phyloP scores from a whole-genome alignment of 1,140 invertebrate species.

The Hyposmocoma kahamanoa region DNA sequence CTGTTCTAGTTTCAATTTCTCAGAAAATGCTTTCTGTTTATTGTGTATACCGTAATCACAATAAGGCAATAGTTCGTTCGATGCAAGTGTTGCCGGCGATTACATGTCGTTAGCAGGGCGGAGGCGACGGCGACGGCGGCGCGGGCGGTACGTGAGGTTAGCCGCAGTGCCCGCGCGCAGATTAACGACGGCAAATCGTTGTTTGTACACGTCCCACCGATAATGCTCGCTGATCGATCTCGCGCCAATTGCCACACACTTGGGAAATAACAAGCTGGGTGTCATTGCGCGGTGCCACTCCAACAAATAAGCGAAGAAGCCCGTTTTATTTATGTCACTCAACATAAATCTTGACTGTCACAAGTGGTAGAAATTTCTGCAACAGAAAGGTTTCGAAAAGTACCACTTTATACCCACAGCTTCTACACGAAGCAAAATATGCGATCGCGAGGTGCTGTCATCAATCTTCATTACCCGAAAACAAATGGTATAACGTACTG shows the following conservation, averaged over 20 bases:
- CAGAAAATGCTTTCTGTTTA: too few species aligned
- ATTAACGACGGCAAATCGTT: conserved; percentile 67
- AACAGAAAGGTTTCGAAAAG: not conserved
- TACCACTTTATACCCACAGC: not conserved
- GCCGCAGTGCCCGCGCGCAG: conserved; percentile 33
- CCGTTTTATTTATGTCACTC: too few species aligned
- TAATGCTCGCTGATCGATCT: conserved; percentile 59
- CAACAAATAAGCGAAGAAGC: not conserved
- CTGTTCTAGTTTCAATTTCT: too few species aligned
- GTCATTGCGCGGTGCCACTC: conserved; percentile 16
- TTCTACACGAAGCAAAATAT: not conserved
- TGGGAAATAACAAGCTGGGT: conserved; percentile 57
- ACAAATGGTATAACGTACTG: conserved; percentile 11
- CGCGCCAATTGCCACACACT: conserved; percentile 57
- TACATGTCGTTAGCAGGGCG: conserved; percentile 50
- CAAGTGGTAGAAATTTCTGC: too few species aligned
- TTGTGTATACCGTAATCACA: too few species aligned
- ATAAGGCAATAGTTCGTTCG: too few species aligned
- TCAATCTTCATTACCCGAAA: conserved; percentile 20
- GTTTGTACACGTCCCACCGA: conserved; percentile 70
- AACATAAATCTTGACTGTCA: too few species aligned
- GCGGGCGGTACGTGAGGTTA: conserved; percentile 62
- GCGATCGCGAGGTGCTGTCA: not conserved
- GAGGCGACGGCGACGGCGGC: too few species aligned
- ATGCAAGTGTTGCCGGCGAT: too few species aligned